A percentile compares a stretch with the other conserved stretches of the same genome.
Conservation (phyloP, 2,113 vertebrate genomes). For the Mustela lutreola region DNA sequence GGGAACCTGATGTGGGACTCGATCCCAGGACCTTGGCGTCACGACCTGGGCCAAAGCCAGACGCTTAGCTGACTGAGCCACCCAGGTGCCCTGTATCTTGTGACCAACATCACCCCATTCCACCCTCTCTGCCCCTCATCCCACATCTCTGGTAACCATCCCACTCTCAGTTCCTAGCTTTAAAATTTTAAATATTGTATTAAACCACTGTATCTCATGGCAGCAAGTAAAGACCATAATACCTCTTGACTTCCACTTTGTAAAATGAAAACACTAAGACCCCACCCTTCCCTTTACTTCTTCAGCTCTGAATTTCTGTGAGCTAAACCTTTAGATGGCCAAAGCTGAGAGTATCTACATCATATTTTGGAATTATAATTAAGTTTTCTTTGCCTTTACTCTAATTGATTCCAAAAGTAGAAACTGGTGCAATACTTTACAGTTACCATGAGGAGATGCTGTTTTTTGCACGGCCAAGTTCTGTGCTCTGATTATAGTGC, state of each 20-base stretch:
- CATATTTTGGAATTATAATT: constrained; percentile 7
- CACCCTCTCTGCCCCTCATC: neutral
- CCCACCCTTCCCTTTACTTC: neutral
- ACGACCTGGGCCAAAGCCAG: too few relatives aligned
- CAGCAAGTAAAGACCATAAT: neutral
- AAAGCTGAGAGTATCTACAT: neutral
- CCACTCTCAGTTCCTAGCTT: neutral
- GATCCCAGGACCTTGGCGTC: too few relatives aligned
- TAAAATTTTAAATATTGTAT: neutral
- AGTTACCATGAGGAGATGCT: neutral
- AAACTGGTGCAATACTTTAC: neutral
- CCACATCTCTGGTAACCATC: neutral
- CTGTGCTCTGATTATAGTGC: neutral
- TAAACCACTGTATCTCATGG: neutral
- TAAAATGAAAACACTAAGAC: neutral
- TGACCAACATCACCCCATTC: neutral
- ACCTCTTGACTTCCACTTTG: neutral
- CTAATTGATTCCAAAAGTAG: constrained; percentile 20
- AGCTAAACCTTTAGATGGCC: neutral
- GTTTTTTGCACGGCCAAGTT: neutral
- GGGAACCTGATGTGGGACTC: too few relatives aligned
- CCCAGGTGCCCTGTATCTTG: neutral
- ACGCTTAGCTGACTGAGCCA: too few relatives aligned
- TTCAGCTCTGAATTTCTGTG: neutral
- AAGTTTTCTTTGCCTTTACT: constrained; percentile 20